These are phyloP conservation scores for Macaca fascicularis DNA, from an alignment of 2,113 vertebrate genomes.

Conservation along the genomic window T2T-MFA8v1.1 NC_088385.1:88553501-88554000, in stretches of 20 bases:
- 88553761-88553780: neutral
- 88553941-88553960: neutral
- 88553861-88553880: neutral
- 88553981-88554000: neutral
- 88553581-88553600: neutral
- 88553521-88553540: neutral
- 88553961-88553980: neutral
- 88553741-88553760: neutral
- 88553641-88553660: neutral
- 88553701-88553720: neutral
- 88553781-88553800: neutral
- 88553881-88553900: neutral
- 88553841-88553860: neutral
- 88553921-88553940: neutral
- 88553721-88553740: neutral
- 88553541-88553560: neutral
- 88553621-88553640: neutral
- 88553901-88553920: neutral
- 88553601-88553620: neutral
- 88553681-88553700: neutral
- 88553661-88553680: neutral
- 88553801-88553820: neutral
- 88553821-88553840: neutral
- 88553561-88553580: neutral
- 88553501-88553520: neutral